Base-by-base conservation (phyloP, 2,113 vertebrate genomes). In the Megaceryle maxima region DNA sequence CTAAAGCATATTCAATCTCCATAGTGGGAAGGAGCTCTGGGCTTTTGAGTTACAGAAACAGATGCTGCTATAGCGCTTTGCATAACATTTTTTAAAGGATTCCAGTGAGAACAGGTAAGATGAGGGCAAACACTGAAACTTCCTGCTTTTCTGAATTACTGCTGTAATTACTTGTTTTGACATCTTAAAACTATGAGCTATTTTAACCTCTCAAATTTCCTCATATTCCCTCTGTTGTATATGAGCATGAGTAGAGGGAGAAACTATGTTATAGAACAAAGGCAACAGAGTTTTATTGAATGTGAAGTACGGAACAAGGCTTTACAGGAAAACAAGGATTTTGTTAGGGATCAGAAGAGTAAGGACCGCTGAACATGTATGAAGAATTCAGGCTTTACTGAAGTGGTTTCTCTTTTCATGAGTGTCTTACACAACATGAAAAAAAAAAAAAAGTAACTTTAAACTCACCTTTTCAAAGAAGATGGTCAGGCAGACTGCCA, bases 141-240 rank as follows among this genome's bases (percentile, higher is more conserved):
- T 92, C 69, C 60, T 87, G 43, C 46, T 92, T 83, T 70, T 60
- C 88, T 86, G 80, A 95, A 90, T 84, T 94, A 72, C 46, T 64
- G 29, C 70, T 81, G 15, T 87, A 87, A 86, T 88, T 81, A 75
- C 66, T 84, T 91, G 66, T 88, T 95, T 87, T 83, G 86, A 93
- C 80, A 69, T 82, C 62, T 81, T 76, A 88, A 76, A 94, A 62
- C 15, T 41, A 39, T 41, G 41, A 90, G 41, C 31, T 81, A 39
- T 48, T 85, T 64, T 56, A 59, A 82, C 83, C 44, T 82, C 18
- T 48, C 21, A 15, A 48, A 73, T 44, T 78, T 64, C 51, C 10
- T 94, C 48, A 7, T 39, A 64, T 88, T 83, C 28, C 41, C 37
- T 14, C 9, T 37, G 48, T 11, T 68, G 13, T 64, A 9, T 64